Evolutionary conservation across 2,888 invertebrate genomes (phyloP).

Genomic region (Sphaerolaimus hirsutus): DNA sequence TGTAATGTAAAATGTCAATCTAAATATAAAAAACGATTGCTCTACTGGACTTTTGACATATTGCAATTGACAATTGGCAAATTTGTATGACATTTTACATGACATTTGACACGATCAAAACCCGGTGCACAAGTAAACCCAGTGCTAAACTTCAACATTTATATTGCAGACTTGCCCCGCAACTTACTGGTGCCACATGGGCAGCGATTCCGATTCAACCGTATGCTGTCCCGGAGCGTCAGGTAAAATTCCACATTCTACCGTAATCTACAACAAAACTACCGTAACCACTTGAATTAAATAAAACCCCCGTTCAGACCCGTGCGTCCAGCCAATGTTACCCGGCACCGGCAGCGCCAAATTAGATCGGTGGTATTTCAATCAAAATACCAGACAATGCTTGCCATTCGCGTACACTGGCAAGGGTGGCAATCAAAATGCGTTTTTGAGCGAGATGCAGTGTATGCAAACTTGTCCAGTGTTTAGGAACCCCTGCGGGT

Average conservation of each 20-base stretch:
- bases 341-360: not conserved
- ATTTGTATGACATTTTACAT: too few relatives aligned
- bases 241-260: not conserved
- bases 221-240: slow-evolving; percentile 7
- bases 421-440: slow-evolving; percentile 5
- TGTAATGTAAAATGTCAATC: too few relatives aligned
- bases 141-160: not conserved
- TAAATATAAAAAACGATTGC: too few relatives aligned
- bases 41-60: too few relatives aligned
- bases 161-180: not conserved
- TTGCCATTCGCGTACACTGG: slow-evolving; percentile 6
- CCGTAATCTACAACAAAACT: not conserved
- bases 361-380: slow-evolving; percentile 1
- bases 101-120: too few relatives aligned
- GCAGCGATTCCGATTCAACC: not conserved
- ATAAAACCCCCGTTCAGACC: too few relatives aligned
- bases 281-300: too few relatives aligned
- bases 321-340: slow-evolving; percentile 2
- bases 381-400: slow-evolving; percentile 1
- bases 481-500: not conserved
- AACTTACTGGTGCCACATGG: slow-evolving; percentile 6
- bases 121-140: too few relatives aligned
- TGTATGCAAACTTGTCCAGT: not conserved
- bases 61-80: too few relatives aligned
- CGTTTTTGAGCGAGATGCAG: slow-evolving; percentile 2